Evolutionary conservation across 2,888 invertebrate genomes (phyloP).

Genomic region (Rhagonycha lutea): DNA sequence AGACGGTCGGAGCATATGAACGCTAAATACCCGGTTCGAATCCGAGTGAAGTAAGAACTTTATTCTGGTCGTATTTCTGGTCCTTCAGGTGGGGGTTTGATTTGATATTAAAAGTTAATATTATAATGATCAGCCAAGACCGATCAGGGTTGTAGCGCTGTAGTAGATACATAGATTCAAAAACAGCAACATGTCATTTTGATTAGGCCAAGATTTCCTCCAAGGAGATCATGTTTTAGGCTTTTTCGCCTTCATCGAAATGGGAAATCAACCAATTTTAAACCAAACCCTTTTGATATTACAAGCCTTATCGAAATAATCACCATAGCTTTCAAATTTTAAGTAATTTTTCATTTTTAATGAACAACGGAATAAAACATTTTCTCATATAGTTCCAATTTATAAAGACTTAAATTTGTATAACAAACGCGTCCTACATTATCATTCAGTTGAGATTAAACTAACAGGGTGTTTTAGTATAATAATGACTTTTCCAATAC

Average conservation of each 20-base stretch:
- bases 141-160: too few species aligned
- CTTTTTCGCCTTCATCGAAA: background rate
- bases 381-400: background rate
- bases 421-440: background rate
- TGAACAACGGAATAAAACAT: background rate
- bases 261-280: background rate
- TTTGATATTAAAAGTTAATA: too few species aligned
- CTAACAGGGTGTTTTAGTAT: constrained; percentile 5
- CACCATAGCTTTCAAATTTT: background rate
- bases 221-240: background rate
- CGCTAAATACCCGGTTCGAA: too few species aligned
- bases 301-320: background rate
- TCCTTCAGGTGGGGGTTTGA: too few species aligned
- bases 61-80: too few species aligned
- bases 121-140: too few species aligned
- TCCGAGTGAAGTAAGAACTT: too few species aligned
- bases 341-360: background rate
- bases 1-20: too few species aligned
- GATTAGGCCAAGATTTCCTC: background rate
- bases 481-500: constrained; percentile 29
- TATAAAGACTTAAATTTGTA: background rate
- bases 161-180: too few species aligned
- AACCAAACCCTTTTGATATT: background rate
- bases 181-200: background rate
- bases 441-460: constrained; percentile 1